Evolutionary conservation across 2,888 invertebrate genomes (phyloP), one percentile per base, ranked within the genome.

Genomic region (Tenthredo notha): DNA sequence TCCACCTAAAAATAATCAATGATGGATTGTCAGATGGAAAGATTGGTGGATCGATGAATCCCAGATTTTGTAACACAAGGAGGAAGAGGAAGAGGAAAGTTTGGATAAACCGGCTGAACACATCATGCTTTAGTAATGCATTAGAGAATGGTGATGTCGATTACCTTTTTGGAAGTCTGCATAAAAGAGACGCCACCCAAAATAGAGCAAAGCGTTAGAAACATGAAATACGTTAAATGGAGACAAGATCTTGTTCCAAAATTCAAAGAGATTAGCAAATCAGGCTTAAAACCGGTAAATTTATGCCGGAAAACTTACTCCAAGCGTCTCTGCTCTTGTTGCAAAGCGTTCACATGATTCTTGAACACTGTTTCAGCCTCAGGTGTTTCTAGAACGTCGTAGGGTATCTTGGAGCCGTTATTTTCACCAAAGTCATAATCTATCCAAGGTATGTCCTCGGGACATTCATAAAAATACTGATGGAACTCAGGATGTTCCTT

Each of bases 351-450:
- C 84, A 98, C 95, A 93, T 97, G 98, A 90, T 98, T 98, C 92
- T 98, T 97, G 94, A 98, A 99, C 25, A 98, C 97, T 5, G 97
- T 97, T 92, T 98, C 98, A 0, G 98, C 98, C 93, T 99, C 98
- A 84, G 97, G 96, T 0, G 98, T 97, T 91, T 98, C 98, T 85
- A 99, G 94, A 85, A 99, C 97, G 93, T 98, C 98, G 93, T 97
- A 98, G 0, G 99, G 99, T 92, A 99, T 98, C 91, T 98, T 96
- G 40, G 95, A 94, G 91, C 97, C 97, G 93, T 95, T 96, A 92
- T 93, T 95, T 87, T 96, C 96, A 75, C 96, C 94, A 88, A 96
- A 94, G 92, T 95, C 95, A 88, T 96, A 96, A 93, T 96, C 97
- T 87, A 96, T 96, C 97, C 97, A 98, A 78, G 96, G 96, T 89